Base-by-base conservation (phyloP, 2,888 invertebrate genomes). In the Apamea monoglypha region DNA sequence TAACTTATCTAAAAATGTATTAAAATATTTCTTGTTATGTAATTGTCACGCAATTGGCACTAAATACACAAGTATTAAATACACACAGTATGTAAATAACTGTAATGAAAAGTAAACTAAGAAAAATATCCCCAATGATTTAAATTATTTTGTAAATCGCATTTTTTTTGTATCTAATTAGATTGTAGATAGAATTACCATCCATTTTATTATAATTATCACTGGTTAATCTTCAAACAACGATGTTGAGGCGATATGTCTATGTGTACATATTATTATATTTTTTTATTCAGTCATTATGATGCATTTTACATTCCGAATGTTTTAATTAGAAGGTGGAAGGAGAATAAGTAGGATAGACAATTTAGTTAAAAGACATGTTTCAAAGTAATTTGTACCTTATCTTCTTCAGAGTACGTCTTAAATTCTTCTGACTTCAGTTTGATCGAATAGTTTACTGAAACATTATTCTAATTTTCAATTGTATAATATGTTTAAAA, bases 281-380 rank as follows among this genome's bases (percentile, higher is more conserved):
- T 64, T 64, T 77, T 81, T 73, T 72, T 72, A 69, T 72, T 81
- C 66, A 74, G 88, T 67, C 76, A 71, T 81, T 69, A 83, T 53
- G 56, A 67, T 85, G 72, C 70, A 74, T 88, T 87, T 86, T 87
- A 89, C 87, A 87, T 87, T 89, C 87, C 87, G 64, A 76, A 67
- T 82, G 74, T 85, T 75, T 68, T 78, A 68, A 32, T 77, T 73
- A 72, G 59, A 71, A 64, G 88, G 75, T 85, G 74, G 66, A 78
- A 74, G 68, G 63, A 70, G 71, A 25, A 61, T 71, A 59, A 71
- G 50, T 77, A 83, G 63, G 61, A 47, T 76, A 82, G 78, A 75
- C 25, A 75, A 36, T 72, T 36, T 59, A 64, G 50, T 73, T 81
- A 74, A 89, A 87, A 87, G 80, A 88, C 83, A 75, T 47, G 21